Evolutionary conservation across 2,797 vertebrate species (phyloP).

Genomic region (Sebastolobus alascanus): DNA sequence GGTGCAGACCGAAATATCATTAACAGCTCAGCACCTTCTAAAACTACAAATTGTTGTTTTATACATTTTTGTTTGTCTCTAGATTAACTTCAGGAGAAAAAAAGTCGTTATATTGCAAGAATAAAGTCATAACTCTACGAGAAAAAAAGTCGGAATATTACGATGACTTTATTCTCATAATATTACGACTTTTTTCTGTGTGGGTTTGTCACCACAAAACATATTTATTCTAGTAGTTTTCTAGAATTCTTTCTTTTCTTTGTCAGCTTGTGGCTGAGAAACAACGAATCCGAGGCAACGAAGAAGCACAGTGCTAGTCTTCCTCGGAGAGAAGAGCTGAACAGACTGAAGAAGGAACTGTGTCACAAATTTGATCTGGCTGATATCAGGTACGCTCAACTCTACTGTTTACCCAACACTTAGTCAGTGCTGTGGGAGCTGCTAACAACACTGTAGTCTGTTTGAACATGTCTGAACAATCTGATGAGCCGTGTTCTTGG

Average conservation of each 20-base stretch:
- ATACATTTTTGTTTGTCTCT: no score
- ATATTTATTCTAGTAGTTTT: background rate
- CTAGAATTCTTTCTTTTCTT: slow-evolving; percentile 9
- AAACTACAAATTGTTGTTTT: no score
- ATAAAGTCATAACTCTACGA: no score
- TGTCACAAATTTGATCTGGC: slow-evolving; percentile 87
- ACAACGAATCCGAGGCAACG: slow-evolving; percentile 86
- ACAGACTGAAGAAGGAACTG: slow-evolving; percentile 89
- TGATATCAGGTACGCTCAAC: slow-evolving; percentile 89
- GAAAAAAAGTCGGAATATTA: no score
- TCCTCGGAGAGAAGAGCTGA: slow-evolving; percentile 90
- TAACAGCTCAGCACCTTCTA: no score
- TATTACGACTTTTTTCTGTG: background rate
- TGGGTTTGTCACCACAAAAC: background rate
- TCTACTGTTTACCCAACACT: background rate
- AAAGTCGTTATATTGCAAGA: no score
- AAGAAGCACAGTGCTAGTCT: slow-evolving; percentile 90
- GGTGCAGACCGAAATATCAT: no score
- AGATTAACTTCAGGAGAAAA: no score
- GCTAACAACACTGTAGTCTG: background rate
- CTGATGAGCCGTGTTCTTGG: background rate
- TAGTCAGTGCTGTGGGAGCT: background rate
- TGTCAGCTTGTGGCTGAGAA: slow-evolving; percentile 91
- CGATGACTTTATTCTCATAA: no score
- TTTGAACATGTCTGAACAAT: background rate